These are phyloP conservation scores for Ardeotis arabs DNA, from an alignment of 2,113 vertebrate species.

Conservation along the genomic window DNA sequence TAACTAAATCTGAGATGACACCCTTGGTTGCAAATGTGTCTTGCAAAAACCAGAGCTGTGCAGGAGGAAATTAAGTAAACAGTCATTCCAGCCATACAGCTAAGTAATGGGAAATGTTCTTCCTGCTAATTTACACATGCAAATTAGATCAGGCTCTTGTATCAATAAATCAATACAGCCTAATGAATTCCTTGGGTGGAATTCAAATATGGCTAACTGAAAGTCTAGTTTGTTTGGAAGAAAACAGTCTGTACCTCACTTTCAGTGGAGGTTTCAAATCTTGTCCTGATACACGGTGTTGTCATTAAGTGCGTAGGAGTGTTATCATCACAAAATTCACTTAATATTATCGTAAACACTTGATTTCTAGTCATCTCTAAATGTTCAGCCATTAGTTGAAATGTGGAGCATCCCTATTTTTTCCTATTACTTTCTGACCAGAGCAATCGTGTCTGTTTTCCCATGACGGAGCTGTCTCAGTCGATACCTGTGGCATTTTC, in stretches of 20 bases:
- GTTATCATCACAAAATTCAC: background rate
- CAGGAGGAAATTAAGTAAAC: constrained; percentile 32
- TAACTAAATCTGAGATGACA: constrained; percentile 18
- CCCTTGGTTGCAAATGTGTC: background rate
- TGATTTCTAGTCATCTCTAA: background rate
- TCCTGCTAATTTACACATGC: constrained; percentile 62
- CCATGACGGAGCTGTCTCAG: rapidly evolving
- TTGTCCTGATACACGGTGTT: background rate
- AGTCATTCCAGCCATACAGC: constrained; percentile 11
- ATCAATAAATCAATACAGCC: constrained; percentile 55
- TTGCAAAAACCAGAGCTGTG: background rate
- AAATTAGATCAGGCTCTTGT: constrained; percentile 50
- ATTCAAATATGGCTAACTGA: constrained; percentile 9
- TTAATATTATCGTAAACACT: background rate
- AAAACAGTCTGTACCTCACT: background rate
- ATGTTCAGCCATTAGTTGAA: background rate
- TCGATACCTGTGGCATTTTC: background rate
- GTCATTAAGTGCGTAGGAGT: background rate
- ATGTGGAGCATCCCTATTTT: background rate
- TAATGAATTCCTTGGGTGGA: constrained; percentile 49
- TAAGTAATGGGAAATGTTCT: constrained; percentile 44
- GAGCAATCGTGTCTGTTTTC: background rate
- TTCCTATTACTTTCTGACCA: background rate
- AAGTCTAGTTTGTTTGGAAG: background rate
- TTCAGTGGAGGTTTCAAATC: background rate